phyloP scores from a whole-genome alignment of 2,888 invertebrate species.

The Pharmacophagus antenor region DNA sequence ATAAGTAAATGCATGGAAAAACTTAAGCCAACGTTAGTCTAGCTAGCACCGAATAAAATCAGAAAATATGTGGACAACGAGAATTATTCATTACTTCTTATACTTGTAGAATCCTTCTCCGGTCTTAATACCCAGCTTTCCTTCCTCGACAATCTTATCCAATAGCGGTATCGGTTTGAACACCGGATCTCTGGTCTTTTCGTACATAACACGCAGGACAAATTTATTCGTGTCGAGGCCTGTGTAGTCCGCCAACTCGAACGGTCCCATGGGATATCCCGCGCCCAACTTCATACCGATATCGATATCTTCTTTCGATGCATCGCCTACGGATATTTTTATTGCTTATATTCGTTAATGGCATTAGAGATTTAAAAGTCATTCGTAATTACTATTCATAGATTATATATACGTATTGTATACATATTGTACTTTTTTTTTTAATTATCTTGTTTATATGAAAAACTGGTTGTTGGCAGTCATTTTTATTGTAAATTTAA shows the following conservation, averaged over 20 bases:
- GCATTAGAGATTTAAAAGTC: background rate
- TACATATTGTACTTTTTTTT: too few relatives aligned
- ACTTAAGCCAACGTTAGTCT: background rate
- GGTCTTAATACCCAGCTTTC: slow-evolving; percentile 88
- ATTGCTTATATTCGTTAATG: background rate
- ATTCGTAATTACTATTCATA: too few relatives aligned
- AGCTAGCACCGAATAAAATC: background rate
- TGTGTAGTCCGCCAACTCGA: slow-evolving; percentile 92
- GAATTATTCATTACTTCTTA: slow-evolving; percentile 59
- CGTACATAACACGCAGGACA: slow-evolving; percentile 89
- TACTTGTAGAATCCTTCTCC: slow-evolving; percentile 94
- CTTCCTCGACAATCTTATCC: slow-evolving; percentile 86
- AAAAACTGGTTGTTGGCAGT: too few relatives aligned
- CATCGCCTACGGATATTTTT: slow-evolving; percentile 77
- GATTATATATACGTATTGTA: too few relatives aligned
- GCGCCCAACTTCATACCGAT: slow-evolving; percentile 95
- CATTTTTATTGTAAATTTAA: too few relatives aligned
- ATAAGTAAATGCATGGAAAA: background rate
- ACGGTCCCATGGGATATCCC: slow-evolving; percentile 94
- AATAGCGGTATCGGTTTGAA: slow-evolving; percentile 81
- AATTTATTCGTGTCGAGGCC: slow-evolving; percentile 90
- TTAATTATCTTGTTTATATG: too few relatives aligned
- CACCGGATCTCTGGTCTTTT: slow-evolving; percentile 77
- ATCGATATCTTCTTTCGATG: slow-evolving; percentile 89
- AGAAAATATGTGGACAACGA: background rate